Conservation (phyloP, 1,140 invertebrate genomes). For the Lineus longissimus region DNA sequence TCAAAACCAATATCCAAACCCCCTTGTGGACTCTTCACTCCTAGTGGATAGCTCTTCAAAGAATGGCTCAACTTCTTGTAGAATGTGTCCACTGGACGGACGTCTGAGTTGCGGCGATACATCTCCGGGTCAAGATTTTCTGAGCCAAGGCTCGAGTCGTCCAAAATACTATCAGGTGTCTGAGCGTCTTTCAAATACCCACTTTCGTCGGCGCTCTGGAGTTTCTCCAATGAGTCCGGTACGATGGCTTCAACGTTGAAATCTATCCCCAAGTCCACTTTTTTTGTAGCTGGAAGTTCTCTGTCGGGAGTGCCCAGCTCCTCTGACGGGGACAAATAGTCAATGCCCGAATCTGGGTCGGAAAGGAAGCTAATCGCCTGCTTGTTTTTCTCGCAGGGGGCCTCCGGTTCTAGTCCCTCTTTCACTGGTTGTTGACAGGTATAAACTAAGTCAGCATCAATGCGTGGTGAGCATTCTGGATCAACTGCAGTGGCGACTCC, state of each 20-base stretch:
- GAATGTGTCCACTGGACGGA: neutral
- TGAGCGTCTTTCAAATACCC: neutral
- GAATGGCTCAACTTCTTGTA: neutral
- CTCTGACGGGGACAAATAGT: no score
- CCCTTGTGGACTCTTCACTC: neutral
- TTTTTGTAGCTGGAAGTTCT: no score
- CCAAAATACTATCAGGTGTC: conserved; percentile 4
- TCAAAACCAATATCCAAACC: neutral
- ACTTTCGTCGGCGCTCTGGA: neutral
- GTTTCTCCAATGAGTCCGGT: neutral
- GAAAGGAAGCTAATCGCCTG: neutral
- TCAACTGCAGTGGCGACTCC: neutral
- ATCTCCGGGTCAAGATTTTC: neutral
- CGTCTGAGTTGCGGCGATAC: neutral
- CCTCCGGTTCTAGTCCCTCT: neutral
- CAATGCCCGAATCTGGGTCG: no score
- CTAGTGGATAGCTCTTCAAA: neutral
- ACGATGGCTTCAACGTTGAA: no score
- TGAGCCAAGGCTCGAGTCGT: neutral
- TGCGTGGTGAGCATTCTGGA: neutral
- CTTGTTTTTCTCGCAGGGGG: neutral
- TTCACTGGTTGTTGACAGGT: neutral
- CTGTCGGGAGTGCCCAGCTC: no score
- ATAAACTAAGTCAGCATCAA: neutral
- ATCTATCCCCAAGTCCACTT: no score